Evolutionary conservation across 2,888 invertebrate species (phyloP).

Genomic region (Drosophila eohydei): DNA sequence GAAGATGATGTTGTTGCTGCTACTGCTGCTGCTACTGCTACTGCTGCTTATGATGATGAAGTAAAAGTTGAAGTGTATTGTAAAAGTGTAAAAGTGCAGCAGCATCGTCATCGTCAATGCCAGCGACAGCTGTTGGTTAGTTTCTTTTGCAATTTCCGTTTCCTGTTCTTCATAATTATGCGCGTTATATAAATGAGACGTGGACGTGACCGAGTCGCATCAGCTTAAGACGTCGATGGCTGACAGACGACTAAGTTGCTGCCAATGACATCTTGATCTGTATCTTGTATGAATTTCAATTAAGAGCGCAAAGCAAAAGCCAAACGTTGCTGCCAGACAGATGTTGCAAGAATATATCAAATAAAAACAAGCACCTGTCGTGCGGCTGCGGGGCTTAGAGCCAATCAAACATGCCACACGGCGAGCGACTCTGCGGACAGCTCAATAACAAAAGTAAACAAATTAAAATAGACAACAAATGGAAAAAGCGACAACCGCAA

Average conservation of each 20-base stretch:
- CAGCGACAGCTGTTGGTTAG: conserved; percentile 36
- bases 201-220: conserved; percentile 35
- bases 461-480: conserved; percentile 77
- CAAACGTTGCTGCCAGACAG: conserved; percentile 54
- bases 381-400: conserved; percentile 57
- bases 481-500: conserved; percentile 63
- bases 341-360: conserved; percentile 33
- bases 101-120: conserved; percentile 51
- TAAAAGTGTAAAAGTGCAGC: conserved; percentile 59
- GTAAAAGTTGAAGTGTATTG: conserved; percentile 63
- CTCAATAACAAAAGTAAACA: conserved; percentile 80
- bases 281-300: conserved; percentile 74
- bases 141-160: conserved; percentile 54
- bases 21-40: background rate
- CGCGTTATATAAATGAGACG: conserved; percentile 59
- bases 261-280: conserved; percentile 69
- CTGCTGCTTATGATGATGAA: conserved; percentile 22
- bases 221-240: conserved; percentile 17
- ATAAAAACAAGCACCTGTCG: conserved; percentile 37
- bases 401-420: conserved; percentile 68
- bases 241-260: conserved; percentile 29
- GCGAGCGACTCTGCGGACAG: conserved; percentile 38
- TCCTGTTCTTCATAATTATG: conserved; percentile 65
- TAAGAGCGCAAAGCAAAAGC: conserved; percentile 64
- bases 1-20: conserved; percentile 15